These are phyloP conservation scores for Elysia crispata DNA, from an alignment of 2,888 invertebrate genomes.

Conservation along the genomic window DNA sequence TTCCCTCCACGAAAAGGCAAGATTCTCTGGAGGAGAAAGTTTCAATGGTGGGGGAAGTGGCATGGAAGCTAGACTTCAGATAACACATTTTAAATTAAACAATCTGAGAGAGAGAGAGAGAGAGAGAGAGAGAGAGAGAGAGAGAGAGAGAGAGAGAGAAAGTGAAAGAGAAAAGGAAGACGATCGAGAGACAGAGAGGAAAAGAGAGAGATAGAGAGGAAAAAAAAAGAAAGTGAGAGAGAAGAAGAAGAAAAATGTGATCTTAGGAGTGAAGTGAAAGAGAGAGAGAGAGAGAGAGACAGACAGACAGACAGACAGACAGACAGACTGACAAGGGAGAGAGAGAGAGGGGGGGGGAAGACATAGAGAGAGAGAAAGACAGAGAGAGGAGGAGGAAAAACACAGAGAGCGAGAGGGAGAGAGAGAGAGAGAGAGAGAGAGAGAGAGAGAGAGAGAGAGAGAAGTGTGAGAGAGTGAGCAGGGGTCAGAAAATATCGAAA, in stretches of 20 bases:
- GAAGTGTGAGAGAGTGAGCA: too few species aligned
- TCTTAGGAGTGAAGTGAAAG: too few species aligned
- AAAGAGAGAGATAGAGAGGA: constrained; percentile 7
- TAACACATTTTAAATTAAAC: too few species aligned
- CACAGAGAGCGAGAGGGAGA: not conserved
- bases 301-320: not conserved
- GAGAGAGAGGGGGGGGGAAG: not conserved
- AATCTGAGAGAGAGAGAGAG: not conserved
- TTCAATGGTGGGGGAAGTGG: too few species aligned
- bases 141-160: constrained; percentile 14
- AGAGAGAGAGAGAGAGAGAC: constrained; percentile 27
- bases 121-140: constrained; percentile 11
- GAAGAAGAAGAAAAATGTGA: too few species aligned
- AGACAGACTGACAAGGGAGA: constrained; percentile 14
- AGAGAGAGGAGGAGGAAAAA: constrained; percentile 18
- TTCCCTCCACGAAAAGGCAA: too few species aligned
- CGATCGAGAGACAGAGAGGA: too few species aligned
- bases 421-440: constrained; percentile 25
- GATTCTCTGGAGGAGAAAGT: too few species aligned
- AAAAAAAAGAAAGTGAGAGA: constrained; percentile 18
- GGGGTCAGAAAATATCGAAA: too few species aligned
- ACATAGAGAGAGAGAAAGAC: not conserved
- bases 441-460: not conserved
- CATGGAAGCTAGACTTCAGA: too few species aligned
- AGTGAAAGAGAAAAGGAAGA: too few species aligned